Evolutionary conservation across 2,888 invertebrate species (phyloP), one percentile per base, ranked within the genome.

Genomic region (Vannuccia rotundouncinata): DNA sequence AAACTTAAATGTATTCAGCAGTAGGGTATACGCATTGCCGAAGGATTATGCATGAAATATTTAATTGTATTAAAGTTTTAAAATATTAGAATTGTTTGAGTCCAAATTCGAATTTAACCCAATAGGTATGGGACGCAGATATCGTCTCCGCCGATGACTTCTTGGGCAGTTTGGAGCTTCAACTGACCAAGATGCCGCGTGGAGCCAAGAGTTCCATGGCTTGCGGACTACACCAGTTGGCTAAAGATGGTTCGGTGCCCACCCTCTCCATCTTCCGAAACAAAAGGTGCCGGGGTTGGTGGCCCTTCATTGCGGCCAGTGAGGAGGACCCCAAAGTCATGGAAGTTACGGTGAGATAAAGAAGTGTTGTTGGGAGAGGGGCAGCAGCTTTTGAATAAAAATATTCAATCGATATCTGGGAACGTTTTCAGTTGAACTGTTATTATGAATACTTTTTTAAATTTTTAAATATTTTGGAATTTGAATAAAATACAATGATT

Each of bases 41-140:
- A n/a, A n/a, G n/a, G n/a, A n/a, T n/a, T n/a, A n/a, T n/a, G n/a
- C n/a, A n/a, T n/a, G n/a, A n/a, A n/a, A n/a, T n/a, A n/a, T n/a
- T n/a, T n/a, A n/a, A n/a, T n/a, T n/a, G n/a, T n/a, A n/a, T n/a
- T n/a, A n/a, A n/a, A n/a, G n/a, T n/a, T n/a, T n/a, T n/a, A n/a
- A n/a, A n/a, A n/a, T n/a, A n/a, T n/a, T n/a, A n/a, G n/a, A n/a
- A n/a, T n/a, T n/a, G n/a, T n/a, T n/a, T n/a, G n/a, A n/a, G n/a
- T n/a, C n/a, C n/a, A n/a, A n/a, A n/a, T n/a, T n/a, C n/a, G n/a
- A n/a, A n/a, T n/a, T n/a, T n/a, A n/a, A n/a, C n/a, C n/a, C n/a
- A n/a, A n/a, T 22, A 78, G 73, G 83, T 84, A 59, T 92, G 93
- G 91, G 94, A 94, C 84, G 92, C 91, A 82, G 93, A 94, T 85